Evolutionary conservation across 2,797 vertebrate genomes (phyloP).

Genomic region (Siniperca scherzeri): DNA sequence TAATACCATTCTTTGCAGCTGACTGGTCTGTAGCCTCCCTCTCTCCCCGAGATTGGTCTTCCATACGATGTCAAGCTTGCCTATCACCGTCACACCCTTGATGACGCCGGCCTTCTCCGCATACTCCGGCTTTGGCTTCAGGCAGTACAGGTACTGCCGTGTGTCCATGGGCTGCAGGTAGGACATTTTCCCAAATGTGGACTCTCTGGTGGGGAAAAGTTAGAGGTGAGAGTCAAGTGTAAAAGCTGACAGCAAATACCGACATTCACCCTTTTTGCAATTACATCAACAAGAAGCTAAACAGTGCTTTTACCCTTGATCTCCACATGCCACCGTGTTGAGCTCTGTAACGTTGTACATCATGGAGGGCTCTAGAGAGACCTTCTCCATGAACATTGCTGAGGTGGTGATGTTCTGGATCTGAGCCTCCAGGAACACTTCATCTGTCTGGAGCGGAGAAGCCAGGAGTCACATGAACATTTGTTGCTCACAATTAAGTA

Average conservation of each 20-base stretch:
- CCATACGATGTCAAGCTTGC: conserved; percentile 99
- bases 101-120: conserved; percentile 98
- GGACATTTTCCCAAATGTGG: conserved; percentile 97
- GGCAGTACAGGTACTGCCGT: conserved; percentile 96
- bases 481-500: not conserved
- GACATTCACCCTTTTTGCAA: too few species aligned
- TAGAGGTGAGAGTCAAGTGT: not conserved
- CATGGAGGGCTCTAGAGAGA: conserved; percentile 96
- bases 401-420: conserved; percentile 99
- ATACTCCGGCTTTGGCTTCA: conserved; percentile 97
- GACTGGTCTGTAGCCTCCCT: conserved; percentile 97
- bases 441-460: conserved; percentile 90
- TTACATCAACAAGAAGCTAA: not conserved
- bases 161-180: conserved; percentile 99
- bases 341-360: conserved; percentile 98
- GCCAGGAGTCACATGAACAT: conserved; percentile 15
- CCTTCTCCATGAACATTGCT: conserved; percentile 99
- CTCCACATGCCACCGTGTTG: conserved; percentile 86
- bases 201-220: conserved; percentile 81
- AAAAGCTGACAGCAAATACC: too few species aligned
- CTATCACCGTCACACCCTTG: conserved; percentile 98
- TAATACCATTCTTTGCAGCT: conserved; percentile 97
- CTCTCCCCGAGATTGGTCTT: conserved; percentile 98
- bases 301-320: conserved; percentile 85
- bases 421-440: conserved; percentile 99